phyloP scores from a whole-genome alignment of 2,113 vertebrate genomes.

The Dicaeum eximium region DNA sequence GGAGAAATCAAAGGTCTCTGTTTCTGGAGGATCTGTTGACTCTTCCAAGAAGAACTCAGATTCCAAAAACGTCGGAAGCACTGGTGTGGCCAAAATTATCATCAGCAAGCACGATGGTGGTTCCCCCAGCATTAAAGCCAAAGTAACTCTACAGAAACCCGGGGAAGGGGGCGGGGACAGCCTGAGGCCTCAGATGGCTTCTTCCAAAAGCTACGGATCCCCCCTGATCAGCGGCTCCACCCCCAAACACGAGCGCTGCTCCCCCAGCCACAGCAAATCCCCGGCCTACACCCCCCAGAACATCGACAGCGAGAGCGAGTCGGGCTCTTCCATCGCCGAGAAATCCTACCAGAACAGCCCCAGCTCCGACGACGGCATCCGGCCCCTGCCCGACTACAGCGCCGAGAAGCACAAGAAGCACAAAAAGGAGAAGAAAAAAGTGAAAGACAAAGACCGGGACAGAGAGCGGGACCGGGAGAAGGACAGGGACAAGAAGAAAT shows the following conservation, averaged over 20 bases:
- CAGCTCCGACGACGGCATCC: constrained; percentile 92
- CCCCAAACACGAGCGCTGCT: constrained; percentile 95
- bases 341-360: constrained; percentile 98
- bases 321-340: constrained; percentile 93
- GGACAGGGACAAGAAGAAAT: constrained; percentile 94
- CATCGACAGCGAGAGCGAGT: constrained; percentile 96
- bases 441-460: constrained; percentile 86
- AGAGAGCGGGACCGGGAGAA: constrained; percentile 83
- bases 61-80: constrained; percentile 83
- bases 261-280: constrained; percentile 97
- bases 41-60: constrained; percentile 89
- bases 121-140: constrained; percentile 96
- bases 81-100: constrained; percentile 95
- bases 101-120: constrained; percentile 97
- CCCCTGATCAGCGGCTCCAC: constrained; percentile 96
- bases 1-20: constrained; percentile 91
- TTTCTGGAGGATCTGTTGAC: constrained; percentile 82
- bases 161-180: constrained; percentile 87
- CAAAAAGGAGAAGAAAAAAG: constrained; percentile 98
- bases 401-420: constrained; percentile 98
- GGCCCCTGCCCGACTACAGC: constrained; percentile 83
- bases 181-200: constrained; percentile 87
- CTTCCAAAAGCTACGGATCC: constrained; percentile 89
- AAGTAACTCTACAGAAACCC: constrained; percentile 93
- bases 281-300: constrained; percentile 94